Conservation (phyloP, 2,797 vertebrate species). For the Coilia nasus region DNA sequence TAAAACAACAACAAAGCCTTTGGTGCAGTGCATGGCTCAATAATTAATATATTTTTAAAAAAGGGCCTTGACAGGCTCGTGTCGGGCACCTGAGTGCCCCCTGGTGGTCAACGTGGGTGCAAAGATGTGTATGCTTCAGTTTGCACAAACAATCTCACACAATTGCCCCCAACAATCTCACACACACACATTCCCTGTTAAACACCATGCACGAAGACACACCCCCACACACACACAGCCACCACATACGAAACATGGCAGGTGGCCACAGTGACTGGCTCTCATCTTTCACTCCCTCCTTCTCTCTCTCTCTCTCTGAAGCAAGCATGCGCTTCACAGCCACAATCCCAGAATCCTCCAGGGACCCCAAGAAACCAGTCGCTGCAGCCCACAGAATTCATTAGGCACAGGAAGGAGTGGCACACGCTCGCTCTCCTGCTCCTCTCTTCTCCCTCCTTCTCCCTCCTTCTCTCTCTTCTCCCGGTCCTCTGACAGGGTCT, state of each 20-base stretch:
- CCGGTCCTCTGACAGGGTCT: not conserved
- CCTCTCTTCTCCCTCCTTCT: not conserved
- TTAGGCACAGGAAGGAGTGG: not conserved
- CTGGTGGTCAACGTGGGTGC: conserved; percentile 47
- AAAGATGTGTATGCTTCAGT: not conserved
- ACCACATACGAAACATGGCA: not conserved
- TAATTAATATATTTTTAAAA: conserved; percentile 46
- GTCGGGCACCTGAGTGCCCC: conserved; percentile 43
- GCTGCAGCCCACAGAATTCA: not conserved
- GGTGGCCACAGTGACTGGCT: not conserved
- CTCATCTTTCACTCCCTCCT: not conserved
- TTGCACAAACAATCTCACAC: not conserved
- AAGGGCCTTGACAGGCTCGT: conserved; percentile 29
- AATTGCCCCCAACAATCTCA: not conserved
- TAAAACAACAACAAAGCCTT: conserved; percentile 51
- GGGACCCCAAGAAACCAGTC: not conserved
- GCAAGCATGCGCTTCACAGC: not conserved
- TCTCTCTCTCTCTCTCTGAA: not conserved
- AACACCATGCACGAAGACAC: too few species aligned
- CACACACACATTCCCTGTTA: not conserved
- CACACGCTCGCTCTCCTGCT: not conserved
- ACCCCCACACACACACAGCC: too few species aligned
- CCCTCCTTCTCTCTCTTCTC: not conserved
- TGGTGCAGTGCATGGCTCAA: conserved; percentile 32
- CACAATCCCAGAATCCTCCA: not conserved